Conservation (phyloP, 2,113 vertebrate species). For the Gallinago paraguaiae region DNA sequence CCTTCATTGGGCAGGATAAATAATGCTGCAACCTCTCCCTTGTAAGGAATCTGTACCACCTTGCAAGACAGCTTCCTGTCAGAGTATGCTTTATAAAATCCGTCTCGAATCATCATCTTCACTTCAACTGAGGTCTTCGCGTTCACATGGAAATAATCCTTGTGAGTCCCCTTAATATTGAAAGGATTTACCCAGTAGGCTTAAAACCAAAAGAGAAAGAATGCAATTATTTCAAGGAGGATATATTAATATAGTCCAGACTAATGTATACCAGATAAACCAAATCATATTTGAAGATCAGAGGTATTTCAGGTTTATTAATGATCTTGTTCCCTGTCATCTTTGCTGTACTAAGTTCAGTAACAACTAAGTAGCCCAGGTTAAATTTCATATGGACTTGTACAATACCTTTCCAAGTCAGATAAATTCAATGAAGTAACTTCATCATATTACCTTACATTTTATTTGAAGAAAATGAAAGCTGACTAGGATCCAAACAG, state of each 20-base stretch:
- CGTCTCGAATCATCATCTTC: conserved; percentile 32
- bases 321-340: neutral
- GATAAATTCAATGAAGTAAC: neutral
- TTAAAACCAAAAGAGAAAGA: conserved; percentile 57
- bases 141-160: conserved; percentile 56
- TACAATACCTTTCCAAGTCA: neutral
- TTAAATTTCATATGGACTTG: neutral
- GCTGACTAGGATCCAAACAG: neutral
- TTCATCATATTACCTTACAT: neutral
- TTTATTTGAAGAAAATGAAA: neutral
- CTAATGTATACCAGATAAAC: neutral
- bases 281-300: neutral
- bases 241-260: neutral
- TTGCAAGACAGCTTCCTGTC: conserved; percentile 60
- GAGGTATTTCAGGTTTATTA: neutral
- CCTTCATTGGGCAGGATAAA: conserved; percentile 79
- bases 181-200: conserved; percentile 84
- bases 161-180: conserved; percentile 56
- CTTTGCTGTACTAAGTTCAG: neutral
- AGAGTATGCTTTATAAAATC: conserved; percentile 12
- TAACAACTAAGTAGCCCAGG: neutral
- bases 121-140: conserved; percentile 19
- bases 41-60: conserved; percentile 82
- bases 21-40: conserved; percentile 77
- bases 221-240: neutral